Conservation (phyloP, 2,888 invertebrate species). For the Blastobasis adustella region DNA sequence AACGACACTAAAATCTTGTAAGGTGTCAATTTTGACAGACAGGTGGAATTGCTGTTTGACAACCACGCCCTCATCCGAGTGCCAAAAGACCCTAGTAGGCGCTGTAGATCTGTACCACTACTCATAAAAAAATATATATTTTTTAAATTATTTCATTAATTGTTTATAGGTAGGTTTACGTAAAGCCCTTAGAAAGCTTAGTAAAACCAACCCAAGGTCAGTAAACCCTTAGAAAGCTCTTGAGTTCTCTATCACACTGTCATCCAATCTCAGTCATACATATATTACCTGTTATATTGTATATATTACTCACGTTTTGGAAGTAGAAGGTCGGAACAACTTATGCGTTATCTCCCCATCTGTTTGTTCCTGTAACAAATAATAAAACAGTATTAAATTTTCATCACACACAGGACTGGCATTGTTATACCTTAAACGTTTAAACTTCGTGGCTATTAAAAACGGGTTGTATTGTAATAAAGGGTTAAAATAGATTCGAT, state of each 20-base stretch:
- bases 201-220: no score
- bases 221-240: constrained; percentile 7
- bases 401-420: no score
- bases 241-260: constrained; percentile 3
- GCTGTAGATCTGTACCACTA: no score
- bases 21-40: no score
- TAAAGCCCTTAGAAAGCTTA: no score
- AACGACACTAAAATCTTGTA: no score
- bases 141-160: not conserved
- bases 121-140: no score
- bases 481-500: no score
- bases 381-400: not conserved
- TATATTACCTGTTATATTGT: not conserved
- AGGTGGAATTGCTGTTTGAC: no score
- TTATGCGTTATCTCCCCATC: constrained; percentile 61
- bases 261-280: not conserved
- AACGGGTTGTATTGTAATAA: no score
- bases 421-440: not conserved
- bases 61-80: no score
- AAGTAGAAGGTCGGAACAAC: constrained; percentile 62
- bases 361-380: constrained; percentile 57
- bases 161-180: not conserved
- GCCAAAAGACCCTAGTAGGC: no score
- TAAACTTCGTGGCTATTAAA: not conserved
- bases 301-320: constrained; percentile 45